Percentiles rank a stretch among this genome's conserved stretches.
Conservation (phyloP, 2,113 vertebrate genomes). For the Fukomys damarensis region DNA sequence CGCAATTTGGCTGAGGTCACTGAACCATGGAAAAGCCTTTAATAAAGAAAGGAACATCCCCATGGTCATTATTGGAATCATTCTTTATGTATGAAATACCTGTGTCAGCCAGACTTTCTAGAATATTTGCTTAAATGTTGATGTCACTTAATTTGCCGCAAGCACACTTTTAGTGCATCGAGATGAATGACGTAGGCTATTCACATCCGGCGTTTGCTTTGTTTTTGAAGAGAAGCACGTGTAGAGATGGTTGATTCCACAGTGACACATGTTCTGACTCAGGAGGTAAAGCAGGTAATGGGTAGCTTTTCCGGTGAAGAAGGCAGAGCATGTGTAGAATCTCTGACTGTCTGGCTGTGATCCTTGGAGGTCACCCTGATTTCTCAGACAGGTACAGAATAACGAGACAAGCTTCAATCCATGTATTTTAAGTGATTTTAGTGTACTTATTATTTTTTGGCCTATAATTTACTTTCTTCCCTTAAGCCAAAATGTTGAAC, state of each 20-base stretch:
- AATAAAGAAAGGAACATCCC: background rate
- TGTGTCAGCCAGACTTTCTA: background rate
- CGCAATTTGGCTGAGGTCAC: background rate
- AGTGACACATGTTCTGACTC: conserved; percentile 55
- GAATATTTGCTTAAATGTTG: conserved; percentile 39
- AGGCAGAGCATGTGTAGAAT: background rate
- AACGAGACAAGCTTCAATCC: background rate
- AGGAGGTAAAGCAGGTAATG: conserved; percentile 42
- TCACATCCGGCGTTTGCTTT: conserved; percentile 34
- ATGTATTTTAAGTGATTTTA: background rate
- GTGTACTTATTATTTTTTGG: conserved; percentile 14
- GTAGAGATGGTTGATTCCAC: conserved; percentile 32
- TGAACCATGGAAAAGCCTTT: background rate
- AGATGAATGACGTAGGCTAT: background rate
- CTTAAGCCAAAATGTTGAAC: conserved; percentile 15
- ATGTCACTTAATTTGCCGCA: background rate
- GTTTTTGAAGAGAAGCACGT: conserved; percentile 60
- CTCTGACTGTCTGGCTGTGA: background rate
- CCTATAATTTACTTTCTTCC: background rate
- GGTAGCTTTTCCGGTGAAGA: background rate
- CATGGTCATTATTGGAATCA: background rate
- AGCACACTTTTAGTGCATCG: background rate
- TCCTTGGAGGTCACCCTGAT: background rate
- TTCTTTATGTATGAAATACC: conserved; percentile 8
- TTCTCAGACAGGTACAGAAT: conserved; percentile 14